phyloP scores from a whole-genome alignment of 2,888 invertebrate species.

The Ptychoptera contaminata region DNA sequence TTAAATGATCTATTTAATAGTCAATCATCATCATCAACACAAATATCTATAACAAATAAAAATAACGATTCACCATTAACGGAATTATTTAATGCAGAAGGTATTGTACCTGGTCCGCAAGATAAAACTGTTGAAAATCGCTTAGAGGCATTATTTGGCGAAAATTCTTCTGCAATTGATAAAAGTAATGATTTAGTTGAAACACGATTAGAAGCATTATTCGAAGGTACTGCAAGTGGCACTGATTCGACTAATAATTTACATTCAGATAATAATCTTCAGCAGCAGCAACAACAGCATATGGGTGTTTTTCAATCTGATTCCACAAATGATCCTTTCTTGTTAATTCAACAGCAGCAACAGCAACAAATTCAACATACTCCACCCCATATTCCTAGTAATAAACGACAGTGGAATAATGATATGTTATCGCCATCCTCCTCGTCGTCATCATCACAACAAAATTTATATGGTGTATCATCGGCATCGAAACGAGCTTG shows the following conservation, averaged over 20 bases:
- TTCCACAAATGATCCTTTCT: no score
- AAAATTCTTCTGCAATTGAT: neutral
- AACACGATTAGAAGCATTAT: slow-evolving; percentile 27
- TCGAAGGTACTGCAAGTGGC: slow-evolving; percentile 17
- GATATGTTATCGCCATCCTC: slow-evolving; percentile 15
- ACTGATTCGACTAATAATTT: neutral
- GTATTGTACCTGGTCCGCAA: slow-evolving; percentile 10
- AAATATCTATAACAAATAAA: neutral
- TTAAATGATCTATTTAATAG: slow-evolving; percentile 18
- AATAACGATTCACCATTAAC: slow-evolving; percentile 5
- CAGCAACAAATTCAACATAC: neutral
- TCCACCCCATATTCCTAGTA: slow-evolving; percentile 1
- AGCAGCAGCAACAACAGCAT: neutral
- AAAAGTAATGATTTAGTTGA: slow-evolving; percentile 21
- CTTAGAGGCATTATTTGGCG: slow-evolving; percentile 30
- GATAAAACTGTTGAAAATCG: slow-evolving; percentile 30
- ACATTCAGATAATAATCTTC: neutral
- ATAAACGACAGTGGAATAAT: slow-evolving; percentile 11
- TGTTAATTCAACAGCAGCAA: neutral
- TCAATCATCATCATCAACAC: slow-evolving; percentile 15
- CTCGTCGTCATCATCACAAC: slow-evolving; percentile 8
- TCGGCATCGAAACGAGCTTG: slow-evolving; percentile 11
- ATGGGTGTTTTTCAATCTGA: no score
- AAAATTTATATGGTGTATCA: slow-evolving; percentile 6
- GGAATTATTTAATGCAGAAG: slow-evolving; percentile 5